Evolutionary conservation across 2,113 vertebrate species (phyloP).

Genomic region (Phalacrocorax pelagicus): DNA sequence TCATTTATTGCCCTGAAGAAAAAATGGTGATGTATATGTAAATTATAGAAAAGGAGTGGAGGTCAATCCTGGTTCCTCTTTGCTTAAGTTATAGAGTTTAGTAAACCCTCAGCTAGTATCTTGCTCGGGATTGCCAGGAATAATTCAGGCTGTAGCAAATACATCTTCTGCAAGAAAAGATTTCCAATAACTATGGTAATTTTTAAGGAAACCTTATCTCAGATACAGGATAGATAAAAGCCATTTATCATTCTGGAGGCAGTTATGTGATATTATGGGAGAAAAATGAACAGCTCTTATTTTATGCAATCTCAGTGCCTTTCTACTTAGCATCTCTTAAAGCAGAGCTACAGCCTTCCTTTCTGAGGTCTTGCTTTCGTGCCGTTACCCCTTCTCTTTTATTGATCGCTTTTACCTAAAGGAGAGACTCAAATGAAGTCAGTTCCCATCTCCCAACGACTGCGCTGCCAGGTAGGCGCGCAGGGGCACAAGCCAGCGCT

Average conservation of each 20-base stretch:
- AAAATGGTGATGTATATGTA: neutral
- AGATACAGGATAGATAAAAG: conserved; percentile 19
- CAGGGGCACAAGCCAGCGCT: neutral
- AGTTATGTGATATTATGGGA: neutral
- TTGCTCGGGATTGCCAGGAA: neutral
- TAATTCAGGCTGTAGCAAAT: neutral
- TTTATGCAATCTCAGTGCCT: neutral
- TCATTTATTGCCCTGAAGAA: neutral
- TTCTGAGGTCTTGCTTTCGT: neutral
- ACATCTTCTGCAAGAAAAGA: neutral
- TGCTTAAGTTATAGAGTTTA: neutral
- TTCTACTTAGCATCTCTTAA: neutral
- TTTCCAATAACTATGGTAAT: conserved; percentile 49
- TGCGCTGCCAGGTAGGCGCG: accelerated
- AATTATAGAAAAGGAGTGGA: neutral
- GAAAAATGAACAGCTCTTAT: neutral
- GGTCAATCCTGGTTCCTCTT: neutral
- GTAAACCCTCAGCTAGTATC: neutral
- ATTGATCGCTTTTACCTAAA: neutral
- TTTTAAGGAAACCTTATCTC: conserved; percentile 24
- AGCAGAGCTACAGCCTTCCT: neutral
- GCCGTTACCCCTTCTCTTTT: neutral
- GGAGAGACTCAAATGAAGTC: neutral
- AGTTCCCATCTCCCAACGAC: neutral
- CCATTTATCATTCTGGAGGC: conserved; percentile 20